phyloP scores from a whole-genome alignment of 2,888 invertebrate genomes.

The Podabrus alpinus region DNA sequence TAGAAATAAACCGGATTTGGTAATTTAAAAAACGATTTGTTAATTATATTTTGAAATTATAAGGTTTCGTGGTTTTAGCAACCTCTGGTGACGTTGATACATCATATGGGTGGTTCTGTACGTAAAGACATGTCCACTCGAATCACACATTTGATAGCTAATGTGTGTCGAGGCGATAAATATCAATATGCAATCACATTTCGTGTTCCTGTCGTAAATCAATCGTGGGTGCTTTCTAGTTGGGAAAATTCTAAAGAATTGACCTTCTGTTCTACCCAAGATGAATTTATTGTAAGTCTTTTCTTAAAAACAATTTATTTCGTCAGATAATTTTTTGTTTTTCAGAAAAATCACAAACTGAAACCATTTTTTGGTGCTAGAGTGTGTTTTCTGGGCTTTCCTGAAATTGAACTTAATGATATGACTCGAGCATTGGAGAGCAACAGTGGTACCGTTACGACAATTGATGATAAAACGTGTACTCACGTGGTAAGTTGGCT shows the following conservation, averaged over 20 bases:
- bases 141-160: slow-evolving; percentile 93
- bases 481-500: slow-evolving; percentile 84
- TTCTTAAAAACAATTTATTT: neutral
- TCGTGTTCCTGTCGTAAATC: slow-evolving; percentile 84
- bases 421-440: slow-evolving; percentile 88
- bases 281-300: slow-evolving; percentile 66
- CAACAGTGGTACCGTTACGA: slow-evolving; percentile 82
- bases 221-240: slow-evolving; percentile 84
- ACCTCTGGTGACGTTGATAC: slow-evolving; percentile 84
- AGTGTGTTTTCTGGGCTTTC: slow-evolving; percentile 89
- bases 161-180: slow-evolving; percentile 86
- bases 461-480: slow-evolving; percentile 80
- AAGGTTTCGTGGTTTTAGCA: slow-evolving; percentile 62
- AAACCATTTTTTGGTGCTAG: slow-evolving; percentile 87
- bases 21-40: slow-evolving; percentile 56
- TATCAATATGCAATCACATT: slow-evolving; percentile 92
- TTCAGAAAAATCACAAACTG: slow-evolving; percentile 71
- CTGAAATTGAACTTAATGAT: slow-evolving; percentile 85
- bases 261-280: slow-evolving; percentile 71
- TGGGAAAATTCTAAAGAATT: slow-evolving; percentile 81
- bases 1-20: slow-evolving; percentile 86
- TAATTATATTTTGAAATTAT: slow-evolving; percentile 15
- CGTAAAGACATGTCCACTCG: slow-evolving; percentile 86
- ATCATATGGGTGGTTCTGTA: slow-evolving; percentile 96
- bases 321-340: slow-evolving; percentile 27